Base-by-base conservation (phyloP, 2,888 invertebrate genomes). In the Spodoptera picta region DNA sequence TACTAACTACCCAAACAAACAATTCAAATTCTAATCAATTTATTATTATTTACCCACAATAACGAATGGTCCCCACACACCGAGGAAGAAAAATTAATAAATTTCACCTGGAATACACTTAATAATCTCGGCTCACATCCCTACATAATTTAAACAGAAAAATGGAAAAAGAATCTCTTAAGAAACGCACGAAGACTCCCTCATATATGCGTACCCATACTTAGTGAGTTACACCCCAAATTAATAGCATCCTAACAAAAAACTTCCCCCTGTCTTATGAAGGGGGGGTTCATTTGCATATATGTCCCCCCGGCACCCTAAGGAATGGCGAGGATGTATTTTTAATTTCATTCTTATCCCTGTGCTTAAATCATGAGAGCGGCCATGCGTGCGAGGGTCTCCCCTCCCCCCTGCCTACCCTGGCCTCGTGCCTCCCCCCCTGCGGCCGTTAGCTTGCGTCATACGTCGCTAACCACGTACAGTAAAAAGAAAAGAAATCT, bases 301-400 rank as follows among this genome's bases (percentile, higher is more conserved):
- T 93, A 94, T 94, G 94, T 94, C 93, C 87, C 94, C 93, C 93
- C 81, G 86, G 93, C 93, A 92, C 93, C 93, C 93, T 82, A 92
- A 94, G 93, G 92, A 92, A 80, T 80, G 79, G 90, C 90, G 90
- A 90, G 93, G 94, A 94, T 94, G 94, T 94, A 94, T 94, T 94
- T 94, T 94, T 94, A 94, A 94, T 94, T 94, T 94, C 94, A 94
- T 94, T 94, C 94, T 94, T 94, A 94, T 94, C 94, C 94, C 90
- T 87, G 93, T 91, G 93, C 94, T 94, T 94, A 94, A 94, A 94
- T 94, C 94, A 94, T 94, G 94, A 92, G 92, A 91, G 94, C 94
- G 94, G 93, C 94, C 94, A 94, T 94, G 94, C 94, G 94, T 94
- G 94, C 90, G 88, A 86, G 91, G 91, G 91, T 83, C 80, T 83